phyloP scores from a whole-genome alignment of 1,140 invertebrate genomes.

The Pomacea maculata region DNA sequence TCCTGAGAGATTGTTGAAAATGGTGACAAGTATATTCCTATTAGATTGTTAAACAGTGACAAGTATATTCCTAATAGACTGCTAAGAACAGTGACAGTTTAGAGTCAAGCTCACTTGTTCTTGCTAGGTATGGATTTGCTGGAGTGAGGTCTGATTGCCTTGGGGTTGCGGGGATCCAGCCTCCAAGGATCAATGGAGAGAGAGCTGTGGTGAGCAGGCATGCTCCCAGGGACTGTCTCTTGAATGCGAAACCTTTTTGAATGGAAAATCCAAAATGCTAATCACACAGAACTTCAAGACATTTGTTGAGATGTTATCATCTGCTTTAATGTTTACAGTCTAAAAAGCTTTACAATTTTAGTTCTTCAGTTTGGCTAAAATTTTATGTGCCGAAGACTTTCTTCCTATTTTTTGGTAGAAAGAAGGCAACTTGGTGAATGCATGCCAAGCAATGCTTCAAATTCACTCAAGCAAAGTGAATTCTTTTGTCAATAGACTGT shows the following conservation, averaged over 20 bases:
- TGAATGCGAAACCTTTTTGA: slow-evolving; percentile 11
- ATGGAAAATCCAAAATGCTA: background rate
- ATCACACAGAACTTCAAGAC: background rate
- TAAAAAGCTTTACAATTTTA: background rate
- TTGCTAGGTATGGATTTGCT: slow-evolving; percentile 61
- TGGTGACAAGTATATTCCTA: no score
- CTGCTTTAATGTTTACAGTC: background rate
- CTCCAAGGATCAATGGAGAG: slow-evolving; percentile 30
- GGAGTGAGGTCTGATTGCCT: slow-evolving; percentile 47
- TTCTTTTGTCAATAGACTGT: no score
- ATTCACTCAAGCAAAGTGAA: no score
- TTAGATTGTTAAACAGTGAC: no score
- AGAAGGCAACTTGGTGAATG: no score
- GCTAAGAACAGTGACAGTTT: no score
- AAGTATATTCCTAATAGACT: no score
- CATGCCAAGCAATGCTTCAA: no score
- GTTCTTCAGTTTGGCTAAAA: background rate
- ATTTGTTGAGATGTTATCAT: background rate
- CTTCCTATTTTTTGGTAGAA: no score
- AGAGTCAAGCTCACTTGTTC: slow-evolving; percentile 48
- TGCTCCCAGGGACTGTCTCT: background rate
- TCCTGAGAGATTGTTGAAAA: no score
- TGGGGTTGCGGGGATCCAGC: slow-evolving; percentile 56
- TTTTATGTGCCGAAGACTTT: no score
- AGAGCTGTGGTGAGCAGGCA: background rate